These are phyloP conservation scores for Trichacis sp. DNA, from an alignment of 2,888 invertebrate genomes.

Conservation along the genomic window DNA sequence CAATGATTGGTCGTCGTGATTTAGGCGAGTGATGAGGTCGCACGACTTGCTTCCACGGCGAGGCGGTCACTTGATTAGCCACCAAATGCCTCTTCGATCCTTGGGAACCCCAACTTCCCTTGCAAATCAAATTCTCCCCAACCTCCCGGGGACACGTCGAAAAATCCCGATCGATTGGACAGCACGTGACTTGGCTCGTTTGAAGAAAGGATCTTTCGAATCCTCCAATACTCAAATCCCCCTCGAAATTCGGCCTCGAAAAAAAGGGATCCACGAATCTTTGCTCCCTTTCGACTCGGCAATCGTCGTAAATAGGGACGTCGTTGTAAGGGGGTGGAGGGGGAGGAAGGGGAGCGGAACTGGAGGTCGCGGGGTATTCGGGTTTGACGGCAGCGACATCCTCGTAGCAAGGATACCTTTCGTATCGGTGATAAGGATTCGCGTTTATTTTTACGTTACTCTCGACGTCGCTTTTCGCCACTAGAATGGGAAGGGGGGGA, in stretches of 20 bases:
- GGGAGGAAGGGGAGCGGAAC: too few relatives aligned
- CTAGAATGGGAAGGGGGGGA: slow-evolving; percentile 51
- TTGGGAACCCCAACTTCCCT: slow-evolving; percentile 51
- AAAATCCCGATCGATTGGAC: neutral
- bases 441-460: slow-evolving; percentile 51
- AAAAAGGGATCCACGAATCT: neutral
- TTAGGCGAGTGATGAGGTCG: slow-evolving; percentile 64
- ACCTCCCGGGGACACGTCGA: slow-evolving; percentile 4
- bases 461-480: slow-evolving; percentile 37
- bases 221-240: too few relatives aligned
- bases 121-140: slow-evolving; percentile 49
- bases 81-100: slow-evolving; percentile 54
- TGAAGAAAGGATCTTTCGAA: too few relatives aligned
- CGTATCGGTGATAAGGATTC: slow-evolving; percentile 51
- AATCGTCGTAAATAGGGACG: too few relatives aligned
- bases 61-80: slow-evolving; percentile 63
- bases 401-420: slow-evolving; percentile 51
- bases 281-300: neutral
- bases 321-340: too few relatives aligned
- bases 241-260: neutral
- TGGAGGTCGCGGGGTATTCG: neutral
- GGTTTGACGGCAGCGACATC: slow-evolving; percentile 26
- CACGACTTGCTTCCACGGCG: slow-evolving; percentile 61
- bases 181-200: too few relatives aligned
- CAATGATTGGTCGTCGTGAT: slow-evolving; percentile 45